Percentiles rank a stretch among this genome's conserved stretches.
Conservation (phyloP, 2,797 vertebrate genomes). For the Phataginus tetradactyla region DNA sequence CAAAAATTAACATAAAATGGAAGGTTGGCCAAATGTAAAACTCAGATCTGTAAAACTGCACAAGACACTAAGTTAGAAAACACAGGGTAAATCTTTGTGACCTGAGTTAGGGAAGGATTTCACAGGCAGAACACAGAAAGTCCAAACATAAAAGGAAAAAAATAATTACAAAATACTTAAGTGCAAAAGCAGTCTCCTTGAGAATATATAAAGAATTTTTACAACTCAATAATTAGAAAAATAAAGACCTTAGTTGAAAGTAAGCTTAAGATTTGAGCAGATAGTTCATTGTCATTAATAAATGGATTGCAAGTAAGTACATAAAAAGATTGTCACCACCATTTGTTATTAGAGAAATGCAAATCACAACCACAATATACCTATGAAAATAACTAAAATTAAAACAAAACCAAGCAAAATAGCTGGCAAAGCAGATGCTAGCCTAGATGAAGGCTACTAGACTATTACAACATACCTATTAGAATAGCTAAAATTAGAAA, state of each 20-base stretch:
- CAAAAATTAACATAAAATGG: neutral
- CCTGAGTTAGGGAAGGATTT: neutral
- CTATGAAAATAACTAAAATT: neutral
- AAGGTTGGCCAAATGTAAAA: neutral
- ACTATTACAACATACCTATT: neutral
- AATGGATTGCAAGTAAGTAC: neutral
- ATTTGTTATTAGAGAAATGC: neutral
- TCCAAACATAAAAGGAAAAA: neutral
- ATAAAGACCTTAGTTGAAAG: neutral
- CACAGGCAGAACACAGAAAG: neutral
- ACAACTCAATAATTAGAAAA: neutral
- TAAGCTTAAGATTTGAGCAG: neutral
- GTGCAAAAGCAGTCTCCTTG: neutral
- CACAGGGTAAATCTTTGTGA: neutral
- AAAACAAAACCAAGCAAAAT: neutral
- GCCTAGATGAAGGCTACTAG: too few species aligned
- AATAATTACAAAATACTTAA: neutral
- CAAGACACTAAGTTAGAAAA: neutral
- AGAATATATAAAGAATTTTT: neutral
- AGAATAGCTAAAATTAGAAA: neutral
- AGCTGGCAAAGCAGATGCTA: neutral
- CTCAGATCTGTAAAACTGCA: neutral
- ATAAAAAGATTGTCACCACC: neutral
- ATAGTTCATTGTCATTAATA: neutral
- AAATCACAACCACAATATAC: neutral